Evolutionary conservation across 2,113 vertebrate species (phyloP).

Genomic region (Ursus arctos): DNA sequence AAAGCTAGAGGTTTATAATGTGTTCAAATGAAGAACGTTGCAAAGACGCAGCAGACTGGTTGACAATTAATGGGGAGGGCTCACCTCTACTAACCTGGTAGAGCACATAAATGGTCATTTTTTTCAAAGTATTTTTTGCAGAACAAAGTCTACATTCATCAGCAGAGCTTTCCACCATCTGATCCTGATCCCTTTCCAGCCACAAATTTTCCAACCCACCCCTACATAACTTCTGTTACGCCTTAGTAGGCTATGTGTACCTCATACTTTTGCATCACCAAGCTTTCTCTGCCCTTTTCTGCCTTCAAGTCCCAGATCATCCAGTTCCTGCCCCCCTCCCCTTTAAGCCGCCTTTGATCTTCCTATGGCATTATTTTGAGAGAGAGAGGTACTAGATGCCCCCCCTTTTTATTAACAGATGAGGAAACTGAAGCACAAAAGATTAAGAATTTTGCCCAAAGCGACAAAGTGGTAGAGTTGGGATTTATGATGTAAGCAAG

Average conservation of each 20-base stretch:
- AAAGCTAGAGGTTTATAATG: neutral
- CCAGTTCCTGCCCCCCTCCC: neutral
- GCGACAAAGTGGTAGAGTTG: neutral
- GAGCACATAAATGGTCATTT: neutral
- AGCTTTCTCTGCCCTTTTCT: neutral
- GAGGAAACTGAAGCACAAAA: neutral
- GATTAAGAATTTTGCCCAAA: slow-evolving; percentile 42
- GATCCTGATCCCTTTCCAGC: neutral
- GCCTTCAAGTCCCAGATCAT: neutral
- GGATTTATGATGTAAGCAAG: neutral
- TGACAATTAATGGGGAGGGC: slow-evolving; percentile 17
- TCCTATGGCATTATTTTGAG: neutral
- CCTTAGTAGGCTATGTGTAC: neutral
- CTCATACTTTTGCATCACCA: neutral
- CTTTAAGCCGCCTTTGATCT: neutral
- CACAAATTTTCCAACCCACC: neutral
- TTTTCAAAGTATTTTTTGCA: slow-evolving; percentile 37
- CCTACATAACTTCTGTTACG: neutral
- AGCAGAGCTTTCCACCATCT: neutral
- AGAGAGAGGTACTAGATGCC: neutral
- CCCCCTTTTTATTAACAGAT: neutral
- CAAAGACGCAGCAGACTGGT: neutral
- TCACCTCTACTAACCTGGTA: neutral
- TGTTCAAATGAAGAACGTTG: neutral
- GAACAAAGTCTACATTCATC: slow-evolving; percentile 8